Evolutionary conservation across 2,797 vertebrate species (phyloP).

Genomic region (Eremophila alpestris): DNA sequence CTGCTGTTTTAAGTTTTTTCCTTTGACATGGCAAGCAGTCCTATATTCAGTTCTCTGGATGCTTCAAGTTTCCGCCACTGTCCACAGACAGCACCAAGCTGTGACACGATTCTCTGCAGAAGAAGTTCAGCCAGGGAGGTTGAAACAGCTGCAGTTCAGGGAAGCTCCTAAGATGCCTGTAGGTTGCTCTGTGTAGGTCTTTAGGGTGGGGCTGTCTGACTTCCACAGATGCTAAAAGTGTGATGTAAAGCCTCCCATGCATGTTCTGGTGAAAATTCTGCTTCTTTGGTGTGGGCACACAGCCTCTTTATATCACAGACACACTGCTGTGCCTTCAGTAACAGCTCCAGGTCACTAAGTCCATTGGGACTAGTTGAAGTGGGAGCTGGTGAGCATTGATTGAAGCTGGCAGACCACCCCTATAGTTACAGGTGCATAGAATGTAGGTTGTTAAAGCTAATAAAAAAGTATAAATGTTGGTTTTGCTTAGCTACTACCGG

Average conservation of each 20-base stretch:
- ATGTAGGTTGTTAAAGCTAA: neutral
- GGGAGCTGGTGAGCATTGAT: neutral
- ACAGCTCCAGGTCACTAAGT: neutral
- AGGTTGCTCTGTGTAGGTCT: neutral
- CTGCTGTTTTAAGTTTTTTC: neutral
- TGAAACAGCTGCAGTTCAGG: neutral
- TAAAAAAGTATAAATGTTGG: neutral
- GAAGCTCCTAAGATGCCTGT: neutral
- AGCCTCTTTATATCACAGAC: accelerated
- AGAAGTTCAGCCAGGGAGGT: neutral
- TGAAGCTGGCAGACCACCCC: neutral
- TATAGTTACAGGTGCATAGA: neutral
- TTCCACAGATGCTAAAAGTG: neutral
- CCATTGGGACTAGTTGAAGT: neutral
- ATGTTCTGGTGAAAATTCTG: neutral
- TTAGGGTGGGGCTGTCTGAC: neutral
- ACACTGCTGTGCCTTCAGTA: neutral
- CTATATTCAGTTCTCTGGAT: neutral
- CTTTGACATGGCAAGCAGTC: neutral
- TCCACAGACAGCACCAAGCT: neutral
- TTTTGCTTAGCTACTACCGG: neutral
- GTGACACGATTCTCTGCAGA: neutral
- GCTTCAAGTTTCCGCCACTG: neutral
- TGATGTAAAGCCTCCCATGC: accelerated
- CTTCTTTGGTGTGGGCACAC: neutral